phyloP scores from a whole-genome alignment of 35 echinoderm and acorn worm species.

The Holothuria glaberrima region DNA sequence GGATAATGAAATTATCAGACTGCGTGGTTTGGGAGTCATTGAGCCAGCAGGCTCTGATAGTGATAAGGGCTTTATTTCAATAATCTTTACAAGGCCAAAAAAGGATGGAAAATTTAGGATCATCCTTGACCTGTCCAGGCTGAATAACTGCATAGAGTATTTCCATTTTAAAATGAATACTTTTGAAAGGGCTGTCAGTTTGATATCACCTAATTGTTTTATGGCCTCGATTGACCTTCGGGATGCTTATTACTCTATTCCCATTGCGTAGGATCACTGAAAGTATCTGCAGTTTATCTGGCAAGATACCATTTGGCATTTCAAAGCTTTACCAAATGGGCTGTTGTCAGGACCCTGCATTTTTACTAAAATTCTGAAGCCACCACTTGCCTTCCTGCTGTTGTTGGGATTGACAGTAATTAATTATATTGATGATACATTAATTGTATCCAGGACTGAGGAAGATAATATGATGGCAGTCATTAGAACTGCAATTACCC shows the following conservation, averaged over 20 bases:
- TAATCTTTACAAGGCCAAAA: not conserved
- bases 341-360: slow-evolving; percentile 60
- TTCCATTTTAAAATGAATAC: slow-evolving; percentile 23
- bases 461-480: not conserved
- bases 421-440: slow-evolving; percentile 58
- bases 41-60: not conserved
- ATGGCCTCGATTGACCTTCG: slow-evolving; percentile 29
- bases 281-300: slow-evolving; percentile 59
- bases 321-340: slow-evolving; percentile 70
- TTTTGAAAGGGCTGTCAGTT: not conserved
- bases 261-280: not conserved
- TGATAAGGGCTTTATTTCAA: slow-evolving; percentile 25
- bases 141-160: slow-evolving; percentile 28
- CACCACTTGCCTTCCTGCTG: not conserved
- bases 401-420: not conserved
- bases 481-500: slow-evolving; percentile 1
- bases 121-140: slow-evolving; percentile 12
- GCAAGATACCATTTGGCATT: slow-evolving; percentile 46
- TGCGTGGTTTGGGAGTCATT: not conserved
- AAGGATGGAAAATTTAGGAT: slow-evolving; percentile 13
- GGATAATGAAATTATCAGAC: not conserved
- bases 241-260: slow-evolving; percentile 49
- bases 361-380: slow-evolving; percentile 80
- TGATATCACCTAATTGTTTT: not conserved
- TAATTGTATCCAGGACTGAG: not conserved